These are phyloP conservation scores for Synchiropus splendidus DNA, from an alignment of 2,113 vertebrate species.

Conservation along the genomic window DNA sequence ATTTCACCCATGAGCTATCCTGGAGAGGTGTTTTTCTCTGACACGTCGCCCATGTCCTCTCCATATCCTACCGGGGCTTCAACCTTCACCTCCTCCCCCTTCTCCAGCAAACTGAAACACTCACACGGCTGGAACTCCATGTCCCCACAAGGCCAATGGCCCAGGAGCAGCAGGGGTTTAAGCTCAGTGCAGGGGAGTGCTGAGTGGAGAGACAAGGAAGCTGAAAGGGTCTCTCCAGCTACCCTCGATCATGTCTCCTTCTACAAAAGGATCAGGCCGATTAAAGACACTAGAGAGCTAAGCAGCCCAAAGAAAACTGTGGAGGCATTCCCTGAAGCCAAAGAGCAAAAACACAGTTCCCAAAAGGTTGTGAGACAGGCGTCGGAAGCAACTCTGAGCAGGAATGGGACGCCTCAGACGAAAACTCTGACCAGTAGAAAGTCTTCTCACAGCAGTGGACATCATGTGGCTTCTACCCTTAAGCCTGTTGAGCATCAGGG, in stretches of 20 bases:
- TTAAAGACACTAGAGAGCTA: slow-evolving; percentile 53
- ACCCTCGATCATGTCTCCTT: slow-evolving; percentile 36
- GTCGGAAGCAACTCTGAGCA: slow-evolving; percentile 26
- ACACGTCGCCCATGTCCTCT: slow-evolving; percentile 44
- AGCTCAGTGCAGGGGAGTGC: slow-evolving; percentile 38
- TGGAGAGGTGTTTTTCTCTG: slow-evolving; percentile 47
- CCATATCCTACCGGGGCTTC: slow-evolving; percentile 55
- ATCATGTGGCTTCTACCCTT: slow-evolving; percentile 10
- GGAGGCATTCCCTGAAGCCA: slow-evolving; percentile 51
- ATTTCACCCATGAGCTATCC: slow-evolving; percentile 45
- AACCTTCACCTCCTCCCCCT: slow-evolving; percentile 42
- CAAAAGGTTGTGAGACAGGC: slow-evolving; percentile 35
- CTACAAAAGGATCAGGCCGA: slow-evolving; percentile 42
- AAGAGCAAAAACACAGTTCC: slow-evolving; percentile 43
- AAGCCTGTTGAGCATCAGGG: slow-evolving; percentile 18
- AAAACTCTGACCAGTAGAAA: slow-evolving; percentile 22
- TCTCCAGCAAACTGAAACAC: slow-evolving; percentile 57
- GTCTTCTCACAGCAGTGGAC: slow-evolving; percentile 19
- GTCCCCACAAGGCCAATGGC: slow-evolving; percentile 37
- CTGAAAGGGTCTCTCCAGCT: slow-evolving; percentile 27
- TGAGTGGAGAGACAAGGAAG: slow-evolving; percentile 31
- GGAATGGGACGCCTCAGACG: slow-evolving; percentile 24
- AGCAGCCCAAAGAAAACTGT: slow-evolving; percentile 63
- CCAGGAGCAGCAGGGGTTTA: slow-evolving; percentile 29
- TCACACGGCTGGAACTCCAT: slow-evolving; percentile 43